phyloP scores from a whole-genome alignment of 1,140 invertebrate species.

The Drosophila miranda region DNA sequence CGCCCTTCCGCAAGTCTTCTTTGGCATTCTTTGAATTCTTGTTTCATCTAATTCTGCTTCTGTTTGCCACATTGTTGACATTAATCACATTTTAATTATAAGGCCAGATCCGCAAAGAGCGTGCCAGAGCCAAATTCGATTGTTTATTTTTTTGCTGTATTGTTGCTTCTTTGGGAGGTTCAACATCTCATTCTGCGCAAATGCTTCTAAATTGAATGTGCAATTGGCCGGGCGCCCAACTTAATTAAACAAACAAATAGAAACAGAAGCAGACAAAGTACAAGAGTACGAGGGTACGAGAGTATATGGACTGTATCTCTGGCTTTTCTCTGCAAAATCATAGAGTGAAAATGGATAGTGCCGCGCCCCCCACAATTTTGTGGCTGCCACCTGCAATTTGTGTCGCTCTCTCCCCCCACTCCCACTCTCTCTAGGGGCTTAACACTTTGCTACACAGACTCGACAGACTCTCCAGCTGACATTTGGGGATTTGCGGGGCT shows the following conservation, averaged over 20 bases:
- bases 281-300: background rate
- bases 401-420: slow-evolving; percentile 8
- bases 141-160: slow-evolving; percentile 43
- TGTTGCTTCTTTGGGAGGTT: slow-evolving; percentile 33
- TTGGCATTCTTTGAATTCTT: slow-evolving; percentile 1
- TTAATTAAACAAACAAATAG: slow-evolving; percentile 52
- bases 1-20: background rate
- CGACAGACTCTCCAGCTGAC: slow-evolving; percentile 26
- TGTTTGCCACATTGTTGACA: slow-evolving; percentile 16
- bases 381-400: slow-evolving; percentile 49
- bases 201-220: slow-evolving; percentile 50
- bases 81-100: slow-evolving; percentile 54
- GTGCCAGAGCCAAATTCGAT: slow-evolving; percentile 14
- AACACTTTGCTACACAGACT: slow-evolving; percentile 32
- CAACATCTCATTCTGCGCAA: slow-evolving; percentile 20
- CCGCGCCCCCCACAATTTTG: slow-evolving; percentile 21
- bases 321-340: slow-evolving; percentile 30
- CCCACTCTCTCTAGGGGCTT: slow-evolving; percentile 31
- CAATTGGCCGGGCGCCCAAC: slow-evolving; percentile 55
- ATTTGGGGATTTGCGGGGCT: slow-evolving; percentile 35
- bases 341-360: slow-evolving; percentile 17
- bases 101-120: background rate
- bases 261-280: background rate
- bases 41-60: background rate
- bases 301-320: background rate